Conservation (phyloP, 2,888 invertebrate species). For the Ectemnius continuus region DNA sequence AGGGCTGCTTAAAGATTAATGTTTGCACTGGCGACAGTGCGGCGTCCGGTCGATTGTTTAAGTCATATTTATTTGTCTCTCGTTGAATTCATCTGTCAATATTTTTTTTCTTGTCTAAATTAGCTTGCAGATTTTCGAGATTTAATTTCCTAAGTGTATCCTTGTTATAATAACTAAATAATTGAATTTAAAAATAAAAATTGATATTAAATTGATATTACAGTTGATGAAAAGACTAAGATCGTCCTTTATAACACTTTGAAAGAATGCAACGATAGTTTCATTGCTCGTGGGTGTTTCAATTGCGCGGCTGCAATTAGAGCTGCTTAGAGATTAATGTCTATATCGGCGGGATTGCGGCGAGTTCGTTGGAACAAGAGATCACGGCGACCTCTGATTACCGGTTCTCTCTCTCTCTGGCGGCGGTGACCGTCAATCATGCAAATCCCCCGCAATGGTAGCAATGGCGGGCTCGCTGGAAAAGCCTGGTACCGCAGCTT, state of each 20-base stretch:
- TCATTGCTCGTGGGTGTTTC: background rate
- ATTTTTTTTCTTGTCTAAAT: no score
- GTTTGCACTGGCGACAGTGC: background rate
- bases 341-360: background rate
- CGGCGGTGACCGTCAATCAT: conserved; percentile 48
- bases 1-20: conserved; percentile 11
- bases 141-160: no score
- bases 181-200: no score
- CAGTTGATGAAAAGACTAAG: no score
- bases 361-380: background rate
- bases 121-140: no score
- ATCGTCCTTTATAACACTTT: no score
- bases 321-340: conserved; percentile 11
- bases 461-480: conserved; percentile 42
- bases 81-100: no score
- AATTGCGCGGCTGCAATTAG: conserved; percentile 6
- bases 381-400: conserved; percentile 36
- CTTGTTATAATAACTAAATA: no score
- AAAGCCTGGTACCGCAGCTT: conserved; percentile 57
- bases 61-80: no score
- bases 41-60: background rate
- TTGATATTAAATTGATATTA: no score
- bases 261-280: no score
- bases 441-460: conserved; percentile 42
- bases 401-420: conserved; percentile 47